phyloP scores from a whole-genome alignment of 2,797 vertebrate species.

The Pipistrellus pygmaeus region DNA sequence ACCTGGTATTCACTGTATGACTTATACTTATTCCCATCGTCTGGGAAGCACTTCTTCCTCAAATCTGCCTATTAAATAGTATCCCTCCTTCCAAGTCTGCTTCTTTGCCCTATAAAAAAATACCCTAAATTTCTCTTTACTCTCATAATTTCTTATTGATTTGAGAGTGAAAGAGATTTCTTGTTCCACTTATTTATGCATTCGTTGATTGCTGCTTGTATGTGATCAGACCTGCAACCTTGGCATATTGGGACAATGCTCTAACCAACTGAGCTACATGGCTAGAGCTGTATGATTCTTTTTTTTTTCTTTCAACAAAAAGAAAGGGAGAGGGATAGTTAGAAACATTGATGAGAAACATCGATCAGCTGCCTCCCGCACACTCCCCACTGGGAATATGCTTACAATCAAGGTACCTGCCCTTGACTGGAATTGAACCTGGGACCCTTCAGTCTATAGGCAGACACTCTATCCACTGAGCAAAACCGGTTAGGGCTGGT shows the following conservation, averaged over 20 bases:
- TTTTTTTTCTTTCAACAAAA: too few relatives aligned
- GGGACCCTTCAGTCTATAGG: too few relatives aligned
- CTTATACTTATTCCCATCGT: neutral
- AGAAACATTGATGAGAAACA: too few relatives aligned
- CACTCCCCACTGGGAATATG: too few relatives aligned
- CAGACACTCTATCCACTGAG: too few relatives aligned
- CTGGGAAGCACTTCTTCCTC: neutral
- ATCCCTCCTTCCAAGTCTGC: neutral
- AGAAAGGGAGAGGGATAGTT: too few relatives aligned
- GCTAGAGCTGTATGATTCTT: neutral
- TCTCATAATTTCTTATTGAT: conserved; percentile 21
- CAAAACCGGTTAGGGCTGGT: too few relatives aligned
- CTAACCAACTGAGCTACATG: neutral
- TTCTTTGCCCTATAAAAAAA: neutral
- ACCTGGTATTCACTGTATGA: neutral
- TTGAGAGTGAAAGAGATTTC: neutral
- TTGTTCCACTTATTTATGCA: neutral
- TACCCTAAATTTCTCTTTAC: neutral
- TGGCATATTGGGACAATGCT: neutral
- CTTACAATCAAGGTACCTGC: too few relatives aligned
- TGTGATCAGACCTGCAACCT: neutral
- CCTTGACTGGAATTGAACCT: too few relatives aligned
- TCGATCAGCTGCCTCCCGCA: too few relatives aligned
- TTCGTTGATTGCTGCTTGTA: neutral
- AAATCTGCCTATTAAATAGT: neutral